Conservation (phyloP, 1,140 invertebrate species). For the Ceratina calcarata region DNA sequence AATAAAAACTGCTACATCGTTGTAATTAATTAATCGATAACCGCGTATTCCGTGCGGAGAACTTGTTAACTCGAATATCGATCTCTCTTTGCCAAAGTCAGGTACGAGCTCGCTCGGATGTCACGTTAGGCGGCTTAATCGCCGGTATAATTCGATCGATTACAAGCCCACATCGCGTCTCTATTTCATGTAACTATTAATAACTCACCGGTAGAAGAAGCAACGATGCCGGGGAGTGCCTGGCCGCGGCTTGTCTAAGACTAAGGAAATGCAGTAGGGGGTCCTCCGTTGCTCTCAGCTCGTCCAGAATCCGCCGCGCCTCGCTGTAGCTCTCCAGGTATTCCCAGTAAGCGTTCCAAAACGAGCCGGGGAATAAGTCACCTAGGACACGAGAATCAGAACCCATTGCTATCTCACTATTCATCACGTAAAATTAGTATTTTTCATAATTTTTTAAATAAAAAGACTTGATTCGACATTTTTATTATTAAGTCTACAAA, state of each 20-base stretch:
- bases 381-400: conserved; percentile 60
- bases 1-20: too few species aligned
- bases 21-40: too few species aligned
- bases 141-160: conserved; percentile 17
- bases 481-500: too few species aligned
- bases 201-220: conserved; percentile 78
- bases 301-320: conserved; percentile 75
- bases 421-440: too few species aligned
- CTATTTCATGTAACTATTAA: conserved; percentile 28
- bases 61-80: conserved; percentile 1
- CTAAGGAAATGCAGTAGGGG: conserved; percentile 76
- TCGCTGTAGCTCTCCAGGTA: conserved; percentile 77
- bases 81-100: background rate
- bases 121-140: conserved; percentile 5
- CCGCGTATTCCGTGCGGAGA: too few species aligned
- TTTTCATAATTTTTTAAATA: too few species aligned
- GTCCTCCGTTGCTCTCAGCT: conserved; percentile 73
- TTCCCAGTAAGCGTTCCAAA: conserved; percentile 78
- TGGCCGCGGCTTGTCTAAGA: conserved; percentile 75
- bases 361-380: conserved; percentile 77
- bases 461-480: too few species aligned
- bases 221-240: conserved; percentile 75
- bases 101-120: background rate
- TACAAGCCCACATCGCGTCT: conserved; percentile 7
- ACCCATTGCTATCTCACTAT: background rate